phyloP scores from a whole-genome alignment of 2,113 vertebrate genomes.

The Epinephelus fuscoguttatus region DNA sequence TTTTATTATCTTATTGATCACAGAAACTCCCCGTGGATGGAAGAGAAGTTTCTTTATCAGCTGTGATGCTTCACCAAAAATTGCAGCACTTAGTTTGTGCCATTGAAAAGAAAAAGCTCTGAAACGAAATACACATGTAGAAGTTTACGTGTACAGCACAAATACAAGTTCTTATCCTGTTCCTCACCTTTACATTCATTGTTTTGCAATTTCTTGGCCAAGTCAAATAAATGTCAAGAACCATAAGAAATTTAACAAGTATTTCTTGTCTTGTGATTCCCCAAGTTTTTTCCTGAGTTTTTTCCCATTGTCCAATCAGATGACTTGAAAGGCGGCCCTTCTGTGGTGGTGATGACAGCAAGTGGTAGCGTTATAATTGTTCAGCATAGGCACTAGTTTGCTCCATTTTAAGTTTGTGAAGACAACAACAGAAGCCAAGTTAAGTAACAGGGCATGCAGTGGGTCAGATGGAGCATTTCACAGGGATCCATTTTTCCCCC shows the following conservation, averaged over 20 bases:
- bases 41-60: neutral
- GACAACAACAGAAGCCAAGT: neutral
- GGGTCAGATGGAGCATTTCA: neutral
- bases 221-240: neutral
- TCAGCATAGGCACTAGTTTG: neutral
- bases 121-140: neutral
- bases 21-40: neutral
- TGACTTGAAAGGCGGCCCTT: too few relatives aligned
- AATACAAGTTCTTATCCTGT: neutral
- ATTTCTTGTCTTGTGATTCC: too few relatives aligned
- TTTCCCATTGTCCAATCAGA: too few relatives aligned
- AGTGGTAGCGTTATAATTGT: neutral
- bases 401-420: neutral
- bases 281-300: too few relatives aligned
- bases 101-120: neutral
- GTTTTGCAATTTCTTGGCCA: neutral
- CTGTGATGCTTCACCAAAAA: neutral
- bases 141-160: neutral
- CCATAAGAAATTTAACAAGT: too few relatives aligned
- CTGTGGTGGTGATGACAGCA: too few relatives aligned
- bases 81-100: neutral
- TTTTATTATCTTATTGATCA: conserved; percentile 22
- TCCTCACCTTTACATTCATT: neutral
- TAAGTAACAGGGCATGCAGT: neutral
- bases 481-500: neutral